Evolutionary conservation across 2,113 vertebrate species (phyloP).

Genomic region (Panthera leo): DNA sequence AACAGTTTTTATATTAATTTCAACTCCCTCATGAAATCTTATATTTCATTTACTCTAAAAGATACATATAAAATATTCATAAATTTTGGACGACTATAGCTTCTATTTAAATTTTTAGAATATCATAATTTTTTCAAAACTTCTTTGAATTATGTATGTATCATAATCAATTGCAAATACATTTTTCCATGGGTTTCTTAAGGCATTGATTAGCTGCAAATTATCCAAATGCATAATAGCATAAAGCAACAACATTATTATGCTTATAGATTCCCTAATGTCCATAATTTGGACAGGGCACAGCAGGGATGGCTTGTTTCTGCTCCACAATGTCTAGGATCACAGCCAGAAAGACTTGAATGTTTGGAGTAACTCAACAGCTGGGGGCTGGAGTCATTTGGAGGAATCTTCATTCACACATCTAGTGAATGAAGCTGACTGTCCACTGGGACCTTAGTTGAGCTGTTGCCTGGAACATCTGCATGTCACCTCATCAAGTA

Average conservation of each 20-base stretch:
- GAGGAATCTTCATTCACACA: not conserved
- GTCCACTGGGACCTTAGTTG: not conserved
- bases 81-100: no score
- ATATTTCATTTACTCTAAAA: no score
- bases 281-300: not conserved
- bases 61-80: no score
- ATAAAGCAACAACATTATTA: not conserved
- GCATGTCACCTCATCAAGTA: not conserved
- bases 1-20: no score
- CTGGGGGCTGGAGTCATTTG: not conserved
- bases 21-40: no score
- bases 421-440: not conserved
- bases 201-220: not conserved
- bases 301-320: not conserved
- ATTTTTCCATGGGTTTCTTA: not conserved
- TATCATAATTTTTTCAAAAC: not conserved
- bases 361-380: not conserved
- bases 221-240: not conserved
- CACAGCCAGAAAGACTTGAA: not conserved
- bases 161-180: not conserved
- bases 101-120: no score
- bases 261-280: not conserved
- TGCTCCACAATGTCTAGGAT: not conserved
- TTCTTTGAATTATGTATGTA: not conserved
- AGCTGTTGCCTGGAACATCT: not conserved